These are phyloP conservation scores for Lucifuga dentata DNA, from an alignment of 2,113 vertebrate species.

Conservation along the genomic window DNA sequence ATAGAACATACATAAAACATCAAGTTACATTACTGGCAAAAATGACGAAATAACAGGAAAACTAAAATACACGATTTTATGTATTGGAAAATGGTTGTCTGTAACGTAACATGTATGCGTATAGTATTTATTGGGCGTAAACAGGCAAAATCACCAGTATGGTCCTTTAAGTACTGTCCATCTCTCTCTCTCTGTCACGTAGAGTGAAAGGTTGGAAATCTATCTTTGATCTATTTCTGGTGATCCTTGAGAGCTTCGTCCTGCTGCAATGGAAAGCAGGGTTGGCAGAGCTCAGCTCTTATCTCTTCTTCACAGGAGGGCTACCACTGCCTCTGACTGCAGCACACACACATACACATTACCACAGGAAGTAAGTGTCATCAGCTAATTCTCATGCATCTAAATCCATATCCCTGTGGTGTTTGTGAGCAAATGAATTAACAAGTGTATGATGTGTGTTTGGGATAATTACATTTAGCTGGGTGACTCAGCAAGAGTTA, in stretches of 20 bases:
- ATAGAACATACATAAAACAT: too few species aligned
- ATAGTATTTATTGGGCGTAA: too few species aligned
- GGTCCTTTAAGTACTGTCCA: constrained; percentile 28
- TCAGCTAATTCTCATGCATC: constrained; percentile 59
- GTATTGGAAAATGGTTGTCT: too few species aligned
- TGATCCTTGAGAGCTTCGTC: constrained; percentile 61
- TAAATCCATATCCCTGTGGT: constrained; percentile 46
- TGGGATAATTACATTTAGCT: constrained; percentile 17
- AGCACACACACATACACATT: constrained; percentile 13
- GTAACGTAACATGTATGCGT: too few species aligned
- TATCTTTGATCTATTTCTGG: constrained; percentile 55
- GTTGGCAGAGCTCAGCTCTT: constrained; percentile 63
- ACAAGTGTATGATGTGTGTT: constrained; percentile 17
- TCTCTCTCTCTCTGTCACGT: constrained; percentile 28
- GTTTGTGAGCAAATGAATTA: constrained; percentile 18
- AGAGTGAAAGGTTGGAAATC: constrained; percentile 16
- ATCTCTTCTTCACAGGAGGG: constrained; percentile 74
- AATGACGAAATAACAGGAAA: constrained; percentile 40
- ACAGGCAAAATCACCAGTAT: too few species aligned
- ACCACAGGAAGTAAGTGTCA: constrained; percentile 55
- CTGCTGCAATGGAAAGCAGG: constrained; percentile 46
- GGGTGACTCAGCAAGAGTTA: constrained; percentile 34
- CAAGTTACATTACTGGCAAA: too few species aligned
- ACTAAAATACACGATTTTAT: too few species aligned
- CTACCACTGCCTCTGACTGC: constrained; percentile 19